Evolutionary conservation across 2,888 invertebrate species (phyloP), one percentile per base, ranked within the genome.

Genomic region (Heteromyza rotundicornis): DNA sequence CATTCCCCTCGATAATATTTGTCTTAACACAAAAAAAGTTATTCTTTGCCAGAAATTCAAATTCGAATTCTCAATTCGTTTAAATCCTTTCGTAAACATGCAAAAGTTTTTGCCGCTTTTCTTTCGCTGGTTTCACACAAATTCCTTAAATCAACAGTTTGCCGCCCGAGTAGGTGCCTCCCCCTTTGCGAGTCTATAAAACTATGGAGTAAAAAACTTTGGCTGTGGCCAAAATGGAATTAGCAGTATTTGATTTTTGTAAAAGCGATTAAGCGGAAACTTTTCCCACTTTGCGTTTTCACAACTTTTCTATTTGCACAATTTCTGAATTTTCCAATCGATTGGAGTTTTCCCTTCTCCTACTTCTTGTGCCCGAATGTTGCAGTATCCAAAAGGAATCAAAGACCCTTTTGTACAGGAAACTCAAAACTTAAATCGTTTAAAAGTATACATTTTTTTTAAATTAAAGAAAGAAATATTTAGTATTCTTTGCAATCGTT

Each of bases 221-320:
- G 17, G 3, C 47, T 47, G 5, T 14, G 17, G 27, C 24, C 24
- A 2, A 24, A 52, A n/a, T n/a, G 52, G 52, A 5, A 52, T 52
- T 52, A 52, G 24, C 24, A 2, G 27, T 24, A 52, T 52, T 52
- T 20, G 47, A 47, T 19, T 47, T 19, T 19, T 20, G 47, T 47
- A 72, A 75, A 75, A 73, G 74, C 75, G 73, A 73, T 73, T 73
- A 73, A 73, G 70, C 70, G 75, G 73, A 73, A 73, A 73, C 57
- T 72, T 73, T 40, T 40, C 14, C 12, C 40, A n/a, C 40, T 40
- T 40, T 40, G 14, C 40, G 40, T 40, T 40, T 40, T 7, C 40
- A n/a, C 14, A n/a, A 40, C 14, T 40, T 40, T n/a, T 40, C 40
- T 40, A 40, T 40, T 40, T 40, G 40, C 10, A 40, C 40, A n/a